phyloP scores from a whole-genome alignment of 2,797 vertebrate genomes.

The Paedocypris micromegethes region DNA sequence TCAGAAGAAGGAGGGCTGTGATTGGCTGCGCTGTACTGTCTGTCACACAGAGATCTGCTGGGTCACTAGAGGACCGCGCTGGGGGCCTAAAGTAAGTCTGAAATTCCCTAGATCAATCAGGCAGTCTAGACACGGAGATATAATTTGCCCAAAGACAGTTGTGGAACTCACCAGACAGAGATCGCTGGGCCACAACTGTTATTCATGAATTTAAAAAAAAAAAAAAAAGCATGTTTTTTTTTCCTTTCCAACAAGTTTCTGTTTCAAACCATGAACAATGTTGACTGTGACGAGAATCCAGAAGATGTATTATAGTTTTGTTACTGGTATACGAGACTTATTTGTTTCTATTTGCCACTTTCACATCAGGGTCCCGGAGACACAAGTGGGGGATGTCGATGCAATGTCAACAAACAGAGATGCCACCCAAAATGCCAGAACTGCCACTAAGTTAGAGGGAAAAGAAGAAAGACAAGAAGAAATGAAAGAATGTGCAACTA shows the following conservation, averaged over 20 bases:
- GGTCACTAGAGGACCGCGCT: slow-evolving; percentile 77
- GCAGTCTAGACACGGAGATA: too few relatives aligned
- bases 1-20: slow-evolving; percentile 78
- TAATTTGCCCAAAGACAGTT: too few relatives aligned
- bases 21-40: slow-evolving; percentile 78
- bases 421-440: slow-evolving; percentile 85
- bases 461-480: slow-evolving; percentile 30
- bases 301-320: too few relatives aligned
- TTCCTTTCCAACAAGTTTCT: too few relatives aligned
- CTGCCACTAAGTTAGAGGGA: slow-evolving; percentile 70
- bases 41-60: slow-evolving; percentile 82
- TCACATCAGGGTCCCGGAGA: slow-evolving; percentile 79
- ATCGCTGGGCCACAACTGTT: too few relatives aligned
- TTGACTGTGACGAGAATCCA: too few relatives aligned
- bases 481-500: neutral
- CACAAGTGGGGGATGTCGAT: slow-evolving; percentile 79
- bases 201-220: too few relatives aligned
- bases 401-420: slow-evolving; percentile 76
- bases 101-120: too few relatives aligned
- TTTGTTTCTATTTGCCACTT: slow-evolving; percentile 3
- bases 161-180: too few relatives aligned
- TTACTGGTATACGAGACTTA: neutral
- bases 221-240: too few relatives aligned
- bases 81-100: slow-evolving; percentile 68
- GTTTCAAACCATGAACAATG: too few relatives aligned